phyloP scores from a whole-genome alignment of 2,888 invertebrate species.

The Gortyna flavago region DNA sequence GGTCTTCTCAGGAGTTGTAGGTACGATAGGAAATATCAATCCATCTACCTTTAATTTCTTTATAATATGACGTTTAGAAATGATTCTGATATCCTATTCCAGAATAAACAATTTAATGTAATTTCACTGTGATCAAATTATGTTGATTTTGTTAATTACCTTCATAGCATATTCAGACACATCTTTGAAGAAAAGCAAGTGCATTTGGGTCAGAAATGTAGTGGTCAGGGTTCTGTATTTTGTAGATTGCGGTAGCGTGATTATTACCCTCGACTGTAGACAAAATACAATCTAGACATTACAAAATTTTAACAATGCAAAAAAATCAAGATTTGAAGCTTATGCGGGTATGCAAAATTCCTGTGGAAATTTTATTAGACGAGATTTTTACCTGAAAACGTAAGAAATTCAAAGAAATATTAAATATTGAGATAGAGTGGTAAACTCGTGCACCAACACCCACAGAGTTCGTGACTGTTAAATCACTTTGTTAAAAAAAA shows the following conservation, averaged over 20 bases:
- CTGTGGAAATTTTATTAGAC: background rate
- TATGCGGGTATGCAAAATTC: background rate
- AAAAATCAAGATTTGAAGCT: background rate
- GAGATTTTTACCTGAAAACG: background rate
- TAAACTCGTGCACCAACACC: background rate
- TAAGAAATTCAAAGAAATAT: background rate
- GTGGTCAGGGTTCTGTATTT: slow-evolving; percentile 12
- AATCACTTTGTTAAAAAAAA: no score
- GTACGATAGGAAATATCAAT: background rate
- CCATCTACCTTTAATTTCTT: background rate
- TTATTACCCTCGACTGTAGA: slow-evolving; percentile 29
- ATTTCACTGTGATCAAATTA: background rate
- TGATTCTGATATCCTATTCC: background rate
- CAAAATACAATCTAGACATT: background rate
- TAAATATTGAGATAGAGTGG: background rate
- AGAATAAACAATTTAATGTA: background rate
- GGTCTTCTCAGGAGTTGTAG: background rate
- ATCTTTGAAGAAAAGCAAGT: slow-evolving; percentile 37
- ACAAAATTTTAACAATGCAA: background rate
- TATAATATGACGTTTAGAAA: no score
- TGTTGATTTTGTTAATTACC: slow-evolving; percentile 29
- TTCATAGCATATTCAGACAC: slow-evolving; percentile 34
- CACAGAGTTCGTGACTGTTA: background rate
- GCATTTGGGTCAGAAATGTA: slow-evolving; percentile 37
- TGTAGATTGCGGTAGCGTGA: slow-evolving; percentile 16